phyloP scores from a whole-genome alignment of 2,113 vertebrate genomes.

The Salvator merianae region DNA sequence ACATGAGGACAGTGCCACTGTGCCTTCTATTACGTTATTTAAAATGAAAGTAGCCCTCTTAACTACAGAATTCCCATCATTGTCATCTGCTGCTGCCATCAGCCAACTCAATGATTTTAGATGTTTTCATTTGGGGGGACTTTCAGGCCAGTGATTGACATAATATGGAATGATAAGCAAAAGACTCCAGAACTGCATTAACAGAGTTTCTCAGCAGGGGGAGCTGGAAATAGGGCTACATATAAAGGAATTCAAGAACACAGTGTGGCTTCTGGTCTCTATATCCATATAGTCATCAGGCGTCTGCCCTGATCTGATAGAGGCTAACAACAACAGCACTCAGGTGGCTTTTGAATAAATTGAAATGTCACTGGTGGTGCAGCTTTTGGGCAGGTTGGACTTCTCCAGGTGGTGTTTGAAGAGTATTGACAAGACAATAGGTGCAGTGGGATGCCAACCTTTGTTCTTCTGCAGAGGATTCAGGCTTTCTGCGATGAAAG shows the following conservation, averaged over 20 bases:
- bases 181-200: background rate
- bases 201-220: background rate
- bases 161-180: background rate
- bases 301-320: no score
- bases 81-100: background rate
- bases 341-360: background rate
- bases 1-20: background rate
- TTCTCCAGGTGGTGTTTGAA: background rate
- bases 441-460: background rate
- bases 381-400: background rate
- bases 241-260: background rate
- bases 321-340: no score
- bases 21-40: background rate
- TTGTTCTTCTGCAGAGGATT: constrained; percentile 21
- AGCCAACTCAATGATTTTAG: no score
- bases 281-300: no score
- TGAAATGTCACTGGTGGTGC: background rate
- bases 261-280: background rate
- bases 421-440: background rate
- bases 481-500: background rate
- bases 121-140: background rate
- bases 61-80: no score
- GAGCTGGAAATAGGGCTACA: background rate
- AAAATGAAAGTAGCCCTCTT: background rate
- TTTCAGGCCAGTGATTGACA: background rate